Evolutionary conservation across 2,113 vertebrate species (phyloP), one percentile per base, ranked within the genome.

Genomic region (Ceuthmochares aereus): DNA sequence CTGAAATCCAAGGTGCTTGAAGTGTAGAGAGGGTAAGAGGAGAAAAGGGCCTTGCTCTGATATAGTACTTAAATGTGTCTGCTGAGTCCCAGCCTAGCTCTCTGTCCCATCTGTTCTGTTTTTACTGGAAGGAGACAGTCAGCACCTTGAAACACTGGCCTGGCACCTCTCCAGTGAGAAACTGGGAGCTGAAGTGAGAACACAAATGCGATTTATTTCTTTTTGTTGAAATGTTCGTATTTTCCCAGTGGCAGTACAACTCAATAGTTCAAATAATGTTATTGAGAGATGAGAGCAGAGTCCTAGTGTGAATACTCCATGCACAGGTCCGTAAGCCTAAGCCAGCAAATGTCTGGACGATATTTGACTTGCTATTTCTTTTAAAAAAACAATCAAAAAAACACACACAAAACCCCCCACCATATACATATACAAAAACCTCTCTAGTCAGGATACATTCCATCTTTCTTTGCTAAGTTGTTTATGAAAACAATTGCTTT

Each of bases 201-300:
- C 93, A 92, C 83, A 92, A 93, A 90, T 92, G 79, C 93, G 77
- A 96, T 96, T 96, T 95, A 95, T 97, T 96, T 95, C 92, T 92
- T 85, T 96, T 96, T 75, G 92, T 93, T 96, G 96, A 93, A 95
- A 97, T 52, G 66, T 94, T 70, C 69, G 0, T 87, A 81, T 92
- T 96, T 96, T 94, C 86, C 83, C 92, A 93, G 92, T 95, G 90
- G 92, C 86, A 93, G 68, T 85, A 82, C 32, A 2, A 89, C 49
- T 94, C 69, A 73, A 84, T 90, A 90, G 77, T 47, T 94, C 88
- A 84, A 96, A 94, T 96, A 94, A 96, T 86, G 88, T 95, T 96
- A 86, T 87, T 83, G 93, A 90, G 95, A 92, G 83, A 92, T 67
- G 64, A 78, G 73, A 95, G 83, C n/a, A 62, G 49, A 87, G 56